Evolutionary conservation across 2,888 invertebrate species (phyloP).

Genomic region (Dermolepida albohirtum): DNA sequence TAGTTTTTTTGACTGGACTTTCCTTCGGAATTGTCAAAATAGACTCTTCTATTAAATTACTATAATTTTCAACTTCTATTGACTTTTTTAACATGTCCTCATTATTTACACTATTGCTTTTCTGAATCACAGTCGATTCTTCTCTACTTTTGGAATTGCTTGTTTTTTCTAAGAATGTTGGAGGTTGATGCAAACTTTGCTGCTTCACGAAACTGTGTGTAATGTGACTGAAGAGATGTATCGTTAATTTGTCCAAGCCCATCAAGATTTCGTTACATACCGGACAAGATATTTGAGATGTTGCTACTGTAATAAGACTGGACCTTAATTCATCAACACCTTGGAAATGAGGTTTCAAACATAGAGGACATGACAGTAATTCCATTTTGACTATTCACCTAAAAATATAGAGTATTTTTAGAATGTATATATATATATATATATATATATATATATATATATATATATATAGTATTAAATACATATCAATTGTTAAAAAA

Average conservation of each 20-base stretch:
- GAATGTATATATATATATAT: no score
- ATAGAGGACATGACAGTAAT: constrained; percentile 80
- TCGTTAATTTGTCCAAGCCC: constrained; percentile 85
- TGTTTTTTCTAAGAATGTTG: background rate
- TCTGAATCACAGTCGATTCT: background rate
- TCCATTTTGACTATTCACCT: constrained; percentile 50
- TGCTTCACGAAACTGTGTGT: constrained; percentile 33
- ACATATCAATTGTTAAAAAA: no score
- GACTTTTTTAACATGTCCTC: constrained; percentile 12
- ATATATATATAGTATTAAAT: no score
- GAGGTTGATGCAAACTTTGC: background rate
- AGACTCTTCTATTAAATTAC: constrained; percentile 23
- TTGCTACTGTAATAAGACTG: constrained; percentile 80
- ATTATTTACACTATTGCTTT: background rate
- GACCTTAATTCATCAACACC: constrained; percentile 78
- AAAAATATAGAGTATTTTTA: background rate
- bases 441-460: no score
- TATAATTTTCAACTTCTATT: constrained; percentile 23
- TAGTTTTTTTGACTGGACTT: constrained; percentile 50
- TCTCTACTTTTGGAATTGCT: constrained; percentile 2
- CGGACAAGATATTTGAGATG: constrained; percentile 80
- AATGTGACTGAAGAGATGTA: constrained; percentile 82
- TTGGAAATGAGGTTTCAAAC: constrained; percentile 79
- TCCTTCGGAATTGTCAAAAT: constrained; percentile 55
- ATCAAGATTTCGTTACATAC: constrained; percentile 80